Percentiles rank a stretch among this genome's conserved stretches.
Conservation (phyloP, 2,113 vertebrate genomes). For the Arvicanthis niloticus region DNA sequence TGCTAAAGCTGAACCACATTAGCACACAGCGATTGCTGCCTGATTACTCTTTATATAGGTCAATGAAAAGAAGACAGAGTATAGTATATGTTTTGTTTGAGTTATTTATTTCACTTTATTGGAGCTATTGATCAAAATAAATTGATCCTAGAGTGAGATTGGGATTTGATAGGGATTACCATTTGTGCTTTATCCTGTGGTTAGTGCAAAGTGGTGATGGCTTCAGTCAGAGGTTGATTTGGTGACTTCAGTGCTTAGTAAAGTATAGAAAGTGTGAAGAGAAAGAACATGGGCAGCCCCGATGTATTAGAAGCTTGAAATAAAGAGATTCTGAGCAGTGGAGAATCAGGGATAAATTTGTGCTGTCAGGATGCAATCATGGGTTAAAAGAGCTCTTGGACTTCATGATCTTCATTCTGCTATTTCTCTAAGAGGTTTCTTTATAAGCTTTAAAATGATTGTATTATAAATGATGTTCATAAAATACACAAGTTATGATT, state of each 20-base stretch:
- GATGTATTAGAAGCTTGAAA: background rate
- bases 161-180: background rate
- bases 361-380: background rate
- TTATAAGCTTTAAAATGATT: background rate
- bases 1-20: slow-evolving; percentile 31
- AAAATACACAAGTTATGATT: slow-evolving; percentile 14
- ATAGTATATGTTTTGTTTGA: background rate
- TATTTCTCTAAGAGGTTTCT: background rate
- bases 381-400: background rate
- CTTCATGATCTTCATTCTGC: background rate
- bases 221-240: background rate
- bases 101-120: background rate
- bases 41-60: background rate
- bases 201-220: background rate
- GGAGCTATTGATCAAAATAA: background rate
- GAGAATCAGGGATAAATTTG: background rate
- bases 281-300: background rate
- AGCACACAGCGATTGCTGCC: slow-evolving; percentile 8
- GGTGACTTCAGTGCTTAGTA: background rate
- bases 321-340: background rate
- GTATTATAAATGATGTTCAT: background rate
- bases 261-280: background rate
- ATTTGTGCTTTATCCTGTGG: background rate
- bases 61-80: background rate
- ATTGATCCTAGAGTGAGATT: background rate